Conservation (phyloP, 2,113 vertebrate species). For the Poecile atricapillus region DNA sequence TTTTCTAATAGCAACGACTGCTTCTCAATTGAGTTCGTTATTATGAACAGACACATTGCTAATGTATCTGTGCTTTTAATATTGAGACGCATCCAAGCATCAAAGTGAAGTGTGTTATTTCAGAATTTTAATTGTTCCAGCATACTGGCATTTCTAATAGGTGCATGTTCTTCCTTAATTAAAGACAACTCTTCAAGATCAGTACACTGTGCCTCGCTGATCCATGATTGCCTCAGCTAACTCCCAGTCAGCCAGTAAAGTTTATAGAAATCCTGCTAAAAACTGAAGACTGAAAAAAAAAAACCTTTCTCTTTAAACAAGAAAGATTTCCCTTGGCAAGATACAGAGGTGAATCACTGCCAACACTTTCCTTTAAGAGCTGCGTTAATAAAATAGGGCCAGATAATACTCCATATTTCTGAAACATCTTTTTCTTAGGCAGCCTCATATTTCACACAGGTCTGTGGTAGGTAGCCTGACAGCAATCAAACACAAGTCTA, state of each 20-base stretch:
- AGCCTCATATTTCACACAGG: constrained; percentile 42
- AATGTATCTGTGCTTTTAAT: constrained; percentile 32
- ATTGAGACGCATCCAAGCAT: constrained; percentile 24
- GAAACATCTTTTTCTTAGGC: constrained; percentile 51
- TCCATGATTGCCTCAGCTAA: neutral
- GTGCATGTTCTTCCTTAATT: constrained; percentile 44
- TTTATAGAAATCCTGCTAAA: neutral
- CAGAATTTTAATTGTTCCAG: constrained; percentile 51
- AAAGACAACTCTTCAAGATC: constrained; percentile 35
- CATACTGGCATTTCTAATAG: constrained; percentile 3
- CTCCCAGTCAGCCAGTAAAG: neutral
- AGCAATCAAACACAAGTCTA: neutral
- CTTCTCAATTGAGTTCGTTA: neutral
- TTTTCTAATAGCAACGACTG: neutral
- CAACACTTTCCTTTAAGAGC: constrained; percentile 20
- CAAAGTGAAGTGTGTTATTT: constrained; percentile 38
- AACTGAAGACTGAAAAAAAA: neutral
- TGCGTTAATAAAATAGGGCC: constrained; percentile 22
- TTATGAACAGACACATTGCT: neutral
- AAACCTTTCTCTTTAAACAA: neutral
- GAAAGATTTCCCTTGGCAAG: constrained; percentile 53
- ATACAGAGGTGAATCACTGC: constrained; percentile 35
- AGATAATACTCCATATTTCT: constrained; percentile 50
- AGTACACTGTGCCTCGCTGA: neutral
- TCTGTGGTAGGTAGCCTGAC: constrained; percentile 44